A percentile compares a stretch with the other conserved stretches of the same genome.
These are phyloP conservation scores for Helarctos malayanus DNA, from an alignment of 2,797 vertebrate species.

Conservation along the genomic window DNA sequence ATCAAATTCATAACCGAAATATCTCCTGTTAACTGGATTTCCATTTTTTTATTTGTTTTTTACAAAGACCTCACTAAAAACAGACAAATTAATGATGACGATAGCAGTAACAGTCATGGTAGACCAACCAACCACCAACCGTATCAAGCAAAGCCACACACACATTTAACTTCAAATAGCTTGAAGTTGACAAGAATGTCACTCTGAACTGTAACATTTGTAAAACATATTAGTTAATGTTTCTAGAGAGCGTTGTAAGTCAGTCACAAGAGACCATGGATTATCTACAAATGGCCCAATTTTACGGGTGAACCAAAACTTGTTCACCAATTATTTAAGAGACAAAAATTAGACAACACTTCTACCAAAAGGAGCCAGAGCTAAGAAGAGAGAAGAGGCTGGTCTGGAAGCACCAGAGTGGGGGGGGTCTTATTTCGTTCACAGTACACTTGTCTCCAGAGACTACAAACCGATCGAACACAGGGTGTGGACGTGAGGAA, in stretches of 20 bases:
- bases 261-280: background rate
- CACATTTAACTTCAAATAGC: background rate
- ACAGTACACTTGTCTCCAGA: background rate
- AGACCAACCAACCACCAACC: background rate
- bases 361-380: background rate
- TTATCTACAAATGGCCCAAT: background rate
- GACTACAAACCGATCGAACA: background rate
- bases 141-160: background rate
- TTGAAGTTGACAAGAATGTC: background rate
- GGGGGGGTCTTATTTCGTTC: background rate
- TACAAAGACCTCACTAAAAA: background rate
- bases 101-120: background rate
- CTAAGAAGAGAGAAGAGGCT: rapidly evolving
- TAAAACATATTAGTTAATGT: background rate
- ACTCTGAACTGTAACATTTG: background rate
- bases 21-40: background rate
- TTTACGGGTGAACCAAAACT: background rate
- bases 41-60: background rate
- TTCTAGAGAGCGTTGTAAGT: background rate
- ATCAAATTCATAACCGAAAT: background rate
- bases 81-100: background rate
- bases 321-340: background rate
- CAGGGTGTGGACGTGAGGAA: background rate
- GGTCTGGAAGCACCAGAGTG: background rate
- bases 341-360: background rate